phyloP scores from a whole-genome alignment of 2,797 vertebrate genomes.

The Muraenolepis orangiensis region DNA sequence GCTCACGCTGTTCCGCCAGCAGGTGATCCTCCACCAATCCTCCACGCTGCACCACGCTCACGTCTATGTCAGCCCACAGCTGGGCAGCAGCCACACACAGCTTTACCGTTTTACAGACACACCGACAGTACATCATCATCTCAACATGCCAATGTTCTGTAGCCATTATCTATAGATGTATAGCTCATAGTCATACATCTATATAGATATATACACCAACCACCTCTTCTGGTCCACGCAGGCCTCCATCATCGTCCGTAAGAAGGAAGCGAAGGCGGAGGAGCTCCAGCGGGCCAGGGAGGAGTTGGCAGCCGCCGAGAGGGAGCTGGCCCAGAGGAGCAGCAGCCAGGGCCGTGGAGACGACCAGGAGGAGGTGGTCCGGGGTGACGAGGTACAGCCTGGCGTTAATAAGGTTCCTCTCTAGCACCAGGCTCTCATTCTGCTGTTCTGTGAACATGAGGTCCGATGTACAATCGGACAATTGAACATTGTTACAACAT shows the following conservation, averaged over 20 bases:
- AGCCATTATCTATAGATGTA: too few relatives aligned
- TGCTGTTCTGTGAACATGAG: conserved; percentile 67
- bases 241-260: conserved; percentile 91
- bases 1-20: conserved; percentile 88
- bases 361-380: conserved; percentile 80
- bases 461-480: too few relatives aligned
- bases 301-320: conserved; percentile 79
- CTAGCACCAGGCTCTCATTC: conserved; percentile 59
- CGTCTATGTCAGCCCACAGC: not conserved
- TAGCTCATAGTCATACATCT: too few relatives aligned
- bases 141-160: not conserved
- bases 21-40: conserved; percentile 71
- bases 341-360: conserved; percentile 72
- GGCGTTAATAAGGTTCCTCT: too few relatives aligned
- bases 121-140: too few relatives aligned
- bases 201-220: too few relatives aligned
- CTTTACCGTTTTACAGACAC: too few relatives aligned
- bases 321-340: conserved; percentile 80
- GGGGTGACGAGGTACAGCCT: conserved; percentile 87
- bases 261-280: conserved; percentile 91
- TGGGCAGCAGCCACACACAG: too few relatives aligned
- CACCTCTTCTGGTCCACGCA: conserved; percentile 47
- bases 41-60: not conserved
- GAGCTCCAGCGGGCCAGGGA: conserved; percentile 92
- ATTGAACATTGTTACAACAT: too few relatives aligned